These are phyloP conservation scores for Zeugodacus cucurbitae DNA, from an alignment of 1,140 invertebrate species.

Conservation along the genomic window DNA sequence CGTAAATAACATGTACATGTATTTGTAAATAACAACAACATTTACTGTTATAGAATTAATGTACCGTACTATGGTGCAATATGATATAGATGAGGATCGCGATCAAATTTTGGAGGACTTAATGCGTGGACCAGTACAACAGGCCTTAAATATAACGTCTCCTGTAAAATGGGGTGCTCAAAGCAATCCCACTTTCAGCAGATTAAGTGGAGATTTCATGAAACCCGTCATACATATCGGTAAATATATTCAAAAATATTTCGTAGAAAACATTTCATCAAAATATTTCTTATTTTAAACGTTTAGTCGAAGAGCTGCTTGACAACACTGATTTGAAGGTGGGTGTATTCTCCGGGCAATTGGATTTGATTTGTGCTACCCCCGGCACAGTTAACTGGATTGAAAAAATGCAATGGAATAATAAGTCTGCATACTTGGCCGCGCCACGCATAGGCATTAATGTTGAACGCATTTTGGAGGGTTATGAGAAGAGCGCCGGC, in stretches of 20 bases:
- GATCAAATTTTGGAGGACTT: slow-evolving; percentile 68
- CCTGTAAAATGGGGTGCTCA: slow-evolving; percentile 74
- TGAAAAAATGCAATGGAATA: slow-evolving; percentile 74
- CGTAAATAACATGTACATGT: neutral
- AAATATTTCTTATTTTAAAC: neutral
- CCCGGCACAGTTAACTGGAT: slow-evolving; percentile 78
- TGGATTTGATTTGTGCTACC: slow-evolving; percentile 79
- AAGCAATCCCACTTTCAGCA: slow-evolving; percentile 72
- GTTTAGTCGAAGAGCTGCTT: slow-evolving; percentile 77
- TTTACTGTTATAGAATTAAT: slow-evolving; percentile 52
- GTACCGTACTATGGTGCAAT: slow-evolving; percentile 61
- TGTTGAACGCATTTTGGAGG: slow-evolving; percentile 72
- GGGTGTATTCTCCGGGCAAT: slow-evolving; percentile 64
- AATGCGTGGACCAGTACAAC: slow-evolving; percentile 79
- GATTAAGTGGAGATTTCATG: slow-evolving; percentile 82
- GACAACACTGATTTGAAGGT: slow-evolving; percentile 71
- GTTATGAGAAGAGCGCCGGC: slow-evolving; percentile 73
- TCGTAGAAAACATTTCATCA: neutral
- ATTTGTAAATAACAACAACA: neutral
- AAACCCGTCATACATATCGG: slow-evolving; percentile 79
- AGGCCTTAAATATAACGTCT: slow-evolving; percentile 73
- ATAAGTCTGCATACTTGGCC: slow-evolving; percentile 68
- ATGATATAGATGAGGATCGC: slow-evolving; percentile 56
- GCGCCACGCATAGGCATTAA: slow-evolving; percentile 69
- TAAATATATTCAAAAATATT: slow-evolving; percentile 52